Evolutionary conservation across 1,140 invertebrate species (phyloP), one percentile per base, ranked within the genome.

Genomic region (Micrasema minimum): DNA sequence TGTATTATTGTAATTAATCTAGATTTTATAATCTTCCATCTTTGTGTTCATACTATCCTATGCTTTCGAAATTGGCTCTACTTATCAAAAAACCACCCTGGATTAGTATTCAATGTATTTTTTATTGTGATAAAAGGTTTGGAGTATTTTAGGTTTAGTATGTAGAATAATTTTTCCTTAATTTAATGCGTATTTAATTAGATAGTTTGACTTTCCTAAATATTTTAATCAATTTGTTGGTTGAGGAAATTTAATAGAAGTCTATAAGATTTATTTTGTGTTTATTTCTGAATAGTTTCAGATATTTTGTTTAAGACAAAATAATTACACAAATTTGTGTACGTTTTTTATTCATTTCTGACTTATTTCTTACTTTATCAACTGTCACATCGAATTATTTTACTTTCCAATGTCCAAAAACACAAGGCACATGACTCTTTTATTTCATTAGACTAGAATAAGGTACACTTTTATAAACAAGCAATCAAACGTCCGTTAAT

Each of bases 71-170:
- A 31, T 31, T 31, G 26, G 2, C 26, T 7, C 26, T 7, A 4
- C 26, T 31, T 31, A 31, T 4, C 26, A 22, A 51, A 51, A n/a
- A 51, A 20, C 18, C 20, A 51, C n/a, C 11, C 22, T 22, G 7
- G 16, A 22, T 51, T 51, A 51, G 20, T 51, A 22, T 18, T 51
- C 3, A 31, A 0, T n/a, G 50, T 53, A 53, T 59, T 22, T 59
- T 59, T 38, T 43, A 22, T 59, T 59, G 55, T 59, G 55, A 59
- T 59, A 59, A 20, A 59, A 59, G 18, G 38, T 41, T 38, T 43
- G 20, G 18, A 59, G 35, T 59, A 59, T 59, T 59, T 11, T 59
- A 59, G 55, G 22, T 31, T 31, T 31, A 31, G 16, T 59, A 41
- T 38, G 37, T 59, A 59, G 22, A 26, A 31, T 37, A 31, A 26